A percentile compares a stretch with the other conserved stretches of the same genome.
Evolutionary conservation across 1,140 invertebrate genomes (phyloP).

Genomic region (Episyrphus balteatus): DNA sequence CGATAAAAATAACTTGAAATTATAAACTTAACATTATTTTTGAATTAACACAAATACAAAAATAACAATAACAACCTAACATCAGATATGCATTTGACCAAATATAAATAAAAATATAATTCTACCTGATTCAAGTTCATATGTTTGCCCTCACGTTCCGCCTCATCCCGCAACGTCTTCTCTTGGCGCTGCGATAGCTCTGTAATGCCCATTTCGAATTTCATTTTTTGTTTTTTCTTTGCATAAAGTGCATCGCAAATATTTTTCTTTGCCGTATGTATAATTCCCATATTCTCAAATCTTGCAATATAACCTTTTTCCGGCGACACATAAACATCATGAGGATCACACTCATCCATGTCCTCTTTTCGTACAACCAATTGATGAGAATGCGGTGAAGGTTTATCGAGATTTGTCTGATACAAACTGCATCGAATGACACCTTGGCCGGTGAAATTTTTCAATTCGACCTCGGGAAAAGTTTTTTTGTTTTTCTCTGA

Average conservation of each 20-base stretch:
- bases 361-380: slow-evolving; percentile 46
- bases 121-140: slow-evolving; percentile 70
- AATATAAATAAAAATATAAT: too few relatives aligned
- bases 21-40: too few relatives aligned
- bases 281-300: slow-evolving; percentile 67
- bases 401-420: slow-evolving; percentile 45
- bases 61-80: too few relatives aligned
- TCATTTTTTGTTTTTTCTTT: slow-evolving; percentile 41
- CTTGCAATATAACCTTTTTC: slow-evolving; percentile 34
- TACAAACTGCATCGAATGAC: slow-evolving; percentile 58
- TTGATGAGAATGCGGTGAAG: slow-evolving; percentile 52
- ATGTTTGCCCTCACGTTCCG: slow-evolving; percentile 49
- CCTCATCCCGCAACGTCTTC: slow-evolving; percentile 34
- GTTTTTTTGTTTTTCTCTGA: slow-evolving; percentile 43
- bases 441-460: slow-evolving; percentile 50
- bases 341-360: slow-evolving; percentile 49
- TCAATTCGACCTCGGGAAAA: slow-evolving; percentile 55
- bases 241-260: slow-evolving; percentile 53
- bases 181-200: slow-evolving; percentile 23
- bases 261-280: slow-evolving; percentile 66
- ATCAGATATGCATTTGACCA: too few relatives aligned
- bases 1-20: too few relatives aligned
- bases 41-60: too few relatives aligned
- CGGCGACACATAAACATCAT: slow-evolving; percentile 34
- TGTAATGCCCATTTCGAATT: slow-evolving; percentile 34